Percentiles rank a stretch among this genome's conserved stretches.
These are phyloP conservation scores for Dendroctonus valens DNA, from an alignment of 1,140 invertebrate species.

Conservation along the genomic window DNA sequence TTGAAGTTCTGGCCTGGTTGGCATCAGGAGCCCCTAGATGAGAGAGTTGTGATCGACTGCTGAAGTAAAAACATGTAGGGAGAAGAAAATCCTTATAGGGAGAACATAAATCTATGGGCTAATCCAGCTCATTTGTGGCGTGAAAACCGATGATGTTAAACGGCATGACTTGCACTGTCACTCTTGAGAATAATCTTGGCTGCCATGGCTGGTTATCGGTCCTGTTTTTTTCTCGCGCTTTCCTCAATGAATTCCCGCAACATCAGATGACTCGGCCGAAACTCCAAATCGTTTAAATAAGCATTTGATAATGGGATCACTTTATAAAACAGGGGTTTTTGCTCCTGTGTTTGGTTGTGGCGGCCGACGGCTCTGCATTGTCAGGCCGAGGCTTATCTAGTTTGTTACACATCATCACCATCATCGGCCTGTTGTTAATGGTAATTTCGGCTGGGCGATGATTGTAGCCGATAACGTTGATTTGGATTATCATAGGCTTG, in stretches of 20 bases:
- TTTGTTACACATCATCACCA: slow-evolving; percentile 30
- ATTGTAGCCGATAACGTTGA: background rate
- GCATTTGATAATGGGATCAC: slow-evolving; percentile 36
- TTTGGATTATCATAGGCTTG: background rate
- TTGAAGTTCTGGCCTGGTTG: background rate
- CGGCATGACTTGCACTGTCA: slow-evolving; percentile 29
- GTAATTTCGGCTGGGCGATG: background rate
- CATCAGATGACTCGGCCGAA: slow-evolving; percentile 25
- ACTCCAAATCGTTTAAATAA: slow-evolving; percentile 34
- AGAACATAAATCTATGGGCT: background rate
- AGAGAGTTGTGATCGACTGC: slow-evolving; percentile 8
- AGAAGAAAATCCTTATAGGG: background rate
- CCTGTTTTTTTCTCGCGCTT: slow-evolving; percentile 29
- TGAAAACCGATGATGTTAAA: slow-evolving; percentile 11
- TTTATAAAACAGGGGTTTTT: slow-evolving; percentile 32
- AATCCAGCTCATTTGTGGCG: slow-evolving; percentile 12
- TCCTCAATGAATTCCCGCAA: slow-evolving; percentile 31
- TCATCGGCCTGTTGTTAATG: slow-evolving; percentile 14
- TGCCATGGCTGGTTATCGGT: slow-evolving; percentile 24
- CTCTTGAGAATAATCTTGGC: slow-evolving; percentile 14
- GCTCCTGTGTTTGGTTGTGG: slow-evolving; percentile 9
- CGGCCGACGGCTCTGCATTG: slow-evolving; percentile 15
- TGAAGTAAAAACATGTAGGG: too few relatives aligned
- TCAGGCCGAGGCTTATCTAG: slow-evolving; percentile 20
- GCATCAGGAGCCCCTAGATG: background rate